phyloP scores from a whole-genome alignment of 2,797 vertebrate species.

The Premnoplex brunnescens region DNA sequence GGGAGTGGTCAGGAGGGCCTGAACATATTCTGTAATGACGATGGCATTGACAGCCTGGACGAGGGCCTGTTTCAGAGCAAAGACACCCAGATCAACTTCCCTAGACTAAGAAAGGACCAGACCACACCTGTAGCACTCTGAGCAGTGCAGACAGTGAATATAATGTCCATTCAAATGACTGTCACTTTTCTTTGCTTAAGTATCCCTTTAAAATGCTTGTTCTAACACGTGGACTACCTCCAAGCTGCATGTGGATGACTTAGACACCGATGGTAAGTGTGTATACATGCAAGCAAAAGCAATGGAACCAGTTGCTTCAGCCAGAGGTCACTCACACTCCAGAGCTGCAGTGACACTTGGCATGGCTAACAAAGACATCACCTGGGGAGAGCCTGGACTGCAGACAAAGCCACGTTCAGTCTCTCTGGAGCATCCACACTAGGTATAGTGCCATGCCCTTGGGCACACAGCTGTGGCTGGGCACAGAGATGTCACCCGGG shows the following conservation, averaged over 20 bases:
- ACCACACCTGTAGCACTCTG: neutral
- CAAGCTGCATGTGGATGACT: neutral
- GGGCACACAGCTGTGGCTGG: neutral
- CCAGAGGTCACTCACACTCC: neutral
- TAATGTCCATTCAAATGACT: neutral
- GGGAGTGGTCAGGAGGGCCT: slow-evolving; percentile 40
- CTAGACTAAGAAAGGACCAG: neutral
- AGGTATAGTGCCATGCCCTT: neutral
- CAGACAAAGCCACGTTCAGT: neutral
- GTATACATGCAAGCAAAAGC: neutral
- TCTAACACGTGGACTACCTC: neutral
- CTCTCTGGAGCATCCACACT: neutral
- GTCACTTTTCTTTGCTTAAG: neutral
- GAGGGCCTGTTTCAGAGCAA: slow-evolving; percentile 14
- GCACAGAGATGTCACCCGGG: neutral
- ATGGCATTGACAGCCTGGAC: neutral
- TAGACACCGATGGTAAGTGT: neutral
- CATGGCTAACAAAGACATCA: neutral
- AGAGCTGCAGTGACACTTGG: neutral
- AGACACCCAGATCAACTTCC: neutral
- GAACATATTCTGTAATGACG: slow-evolving; percentile 43
- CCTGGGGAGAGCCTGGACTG: neutral
- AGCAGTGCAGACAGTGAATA: neutral
- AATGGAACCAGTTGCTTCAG: neutral
- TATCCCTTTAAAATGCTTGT: neutral